Percentiles rank a stretch among this genome's conserved stretches.
Conservation (phyloP, 2,888 invertebrate genomes). For the Toxonevra muliebris region DNA sequence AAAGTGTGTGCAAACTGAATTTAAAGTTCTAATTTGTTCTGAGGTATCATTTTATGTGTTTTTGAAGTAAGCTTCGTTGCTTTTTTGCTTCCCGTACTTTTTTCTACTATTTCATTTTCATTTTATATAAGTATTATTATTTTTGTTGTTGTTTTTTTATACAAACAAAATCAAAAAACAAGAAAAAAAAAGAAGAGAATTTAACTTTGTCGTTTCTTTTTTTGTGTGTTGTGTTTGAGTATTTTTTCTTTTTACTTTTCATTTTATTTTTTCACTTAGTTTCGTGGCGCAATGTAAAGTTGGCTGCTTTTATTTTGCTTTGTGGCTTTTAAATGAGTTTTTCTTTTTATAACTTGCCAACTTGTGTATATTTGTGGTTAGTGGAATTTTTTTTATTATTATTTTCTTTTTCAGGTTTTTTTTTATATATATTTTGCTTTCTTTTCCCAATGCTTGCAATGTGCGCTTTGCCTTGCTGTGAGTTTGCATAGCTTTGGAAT, state of each 20-base stretch:
- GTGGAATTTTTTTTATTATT: constrained; percentile 5
- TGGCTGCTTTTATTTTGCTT: constrained; percentile 11
- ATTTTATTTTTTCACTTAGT: constrained; percentile 3
- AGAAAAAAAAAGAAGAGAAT: no score
- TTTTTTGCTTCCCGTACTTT: background rate
- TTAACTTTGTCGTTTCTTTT: background rate
- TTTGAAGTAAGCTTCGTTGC: background rate
- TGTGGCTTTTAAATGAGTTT: constrained; percentile 27
- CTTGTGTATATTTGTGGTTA: constrained; percentile 1
- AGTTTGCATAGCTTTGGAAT: background rate
- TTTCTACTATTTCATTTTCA: background rate
- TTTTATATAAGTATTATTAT: no score
- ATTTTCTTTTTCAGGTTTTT: background rate
- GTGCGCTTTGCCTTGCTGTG: no score
- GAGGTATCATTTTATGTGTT: constrained; percentile 27
- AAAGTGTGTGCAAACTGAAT: constrained; percentile 29
- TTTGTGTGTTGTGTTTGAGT: background rate
- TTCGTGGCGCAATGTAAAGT: background rate
- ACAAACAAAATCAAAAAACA: no score
- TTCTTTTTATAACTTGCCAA: background rate
- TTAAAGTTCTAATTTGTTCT: constrained; percentile 31
- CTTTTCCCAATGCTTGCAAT: no score
- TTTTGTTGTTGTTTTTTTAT: background rate
- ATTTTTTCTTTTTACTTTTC: no score
- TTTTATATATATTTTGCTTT: background rate